phyloP scores from a whole-genome alignment of 2,797 vertebrate species.

The Pampus argenteus region DNA sequence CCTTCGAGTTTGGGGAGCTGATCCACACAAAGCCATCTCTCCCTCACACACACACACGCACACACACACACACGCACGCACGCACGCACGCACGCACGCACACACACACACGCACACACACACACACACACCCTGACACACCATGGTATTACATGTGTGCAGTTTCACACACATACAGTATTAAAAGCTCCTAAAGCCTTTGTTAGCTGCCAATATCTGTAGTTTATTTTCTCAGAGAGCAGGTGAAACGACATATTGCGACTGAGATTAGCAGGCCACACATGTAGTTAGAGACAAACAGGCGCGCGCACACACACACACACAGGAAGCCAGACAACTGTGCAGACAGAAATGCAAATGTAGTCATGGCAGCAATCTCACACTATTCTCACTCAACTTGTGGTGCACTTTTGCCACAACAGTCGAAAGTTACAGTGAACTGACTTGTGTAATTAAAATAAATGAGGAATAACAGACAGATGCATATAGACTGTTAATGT shows the following conservation, averaged over 20 bases:
- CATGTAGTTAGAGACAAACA: conserved; percentile 11
- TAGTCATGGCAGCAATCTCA: conserved; percentile 18
- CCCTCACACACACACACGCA: conserved; percentile 35
- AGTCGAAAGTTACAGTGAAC: not conserved
- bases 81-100: conserved; percentile 33
- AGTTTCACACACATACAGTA: conserved; percentile 11
- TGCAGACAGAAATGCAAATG: conserved; percentile 28
- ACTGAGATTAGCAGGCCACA: conserved; percentile 47
- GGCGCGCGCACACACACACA: not conserved
- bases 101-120: conserved; percentile 32
- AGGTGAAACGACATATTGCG: conserved; percentile 30
- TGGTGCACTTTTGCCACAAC: conserved; percentile 3
- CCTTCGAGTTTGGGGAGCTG: conserved; percentile 71
- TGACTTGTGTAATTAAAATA: conserved; percentile 15
- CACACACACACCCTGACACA: conserved; percentile 22
- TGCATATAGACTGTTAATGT: not conserved
- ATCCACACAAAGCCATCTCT: conserved; percentile 59
- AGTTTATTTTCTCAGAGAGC: conserved; percentile 29
- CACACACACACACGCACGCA: conserved; percentile 27
- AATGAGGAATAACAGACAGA: not conserved
- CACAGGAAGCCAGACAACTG: conserved; percentile 30
- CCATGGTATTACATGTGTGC: not conserved
- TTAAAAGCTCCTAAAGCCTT: conserved; percentile 19
- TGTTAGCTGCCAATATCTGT: conserved; percentile 11
- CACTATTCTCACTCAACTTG: conserved; percentile 4